These are phyloP conservation scores for Rhyacophila evoluta DNA, from an alignment of 2,888 invertebrate genomes.

Conservation along the genomic window DNA sequence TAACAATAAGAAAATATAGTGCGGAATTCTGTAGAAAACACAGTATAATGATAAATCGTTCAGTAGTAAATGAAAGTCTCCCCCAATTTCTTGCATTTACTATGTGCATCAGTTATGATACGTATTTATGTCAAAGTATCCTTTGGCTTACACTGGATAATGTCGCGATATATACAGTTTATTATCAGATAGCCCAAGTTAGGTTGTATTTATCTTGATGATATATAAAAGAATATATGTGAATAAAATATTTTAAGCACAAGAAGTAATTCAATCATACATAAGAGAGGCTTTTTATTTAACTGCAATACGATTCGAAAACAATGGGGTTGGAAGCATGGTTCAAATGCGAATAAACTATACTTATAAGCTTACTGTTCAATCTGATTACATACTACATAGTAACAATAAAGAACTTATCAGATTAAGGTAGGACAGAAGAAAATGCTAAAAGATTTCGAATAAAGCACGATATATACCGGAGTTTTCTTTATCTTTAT, in stretches of 20 bases:
- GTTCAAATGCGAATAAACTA: conserved; percentile 14
- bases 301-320: not conserved
- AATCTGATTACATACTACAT: not conserved
- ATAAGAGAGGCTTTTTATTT: not conserved
- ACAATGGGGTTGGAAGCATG: not conserved
- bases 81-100: no score
- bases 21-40: no score
- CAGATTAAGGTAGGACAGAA: not conserved
- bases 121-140: no score
- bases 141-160: no score
- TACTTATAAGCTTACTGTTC: not conserved
- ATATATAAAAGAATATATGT: no score
- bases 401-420: not conserved
- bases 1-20: no score
- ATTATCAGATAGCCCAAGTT: no score
- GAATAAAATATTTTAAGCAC: not conserved
- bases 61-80: no score
- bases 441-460: not conserved
- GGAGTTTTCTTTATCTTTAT: not conserved
- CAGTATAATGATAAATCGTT: no score
- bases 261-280: not conserved
- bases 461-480: not conserved
- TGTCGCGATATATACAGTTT: no score
- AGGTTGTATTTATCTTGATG: no score
- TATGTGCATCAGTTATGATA: no score